Percentiles rank a stretch among this genome's conserved stretches.
phyloP scores from a whole-genome alignment of 1,140 invertebrate species.

The Orchestia grillus region DNA sequence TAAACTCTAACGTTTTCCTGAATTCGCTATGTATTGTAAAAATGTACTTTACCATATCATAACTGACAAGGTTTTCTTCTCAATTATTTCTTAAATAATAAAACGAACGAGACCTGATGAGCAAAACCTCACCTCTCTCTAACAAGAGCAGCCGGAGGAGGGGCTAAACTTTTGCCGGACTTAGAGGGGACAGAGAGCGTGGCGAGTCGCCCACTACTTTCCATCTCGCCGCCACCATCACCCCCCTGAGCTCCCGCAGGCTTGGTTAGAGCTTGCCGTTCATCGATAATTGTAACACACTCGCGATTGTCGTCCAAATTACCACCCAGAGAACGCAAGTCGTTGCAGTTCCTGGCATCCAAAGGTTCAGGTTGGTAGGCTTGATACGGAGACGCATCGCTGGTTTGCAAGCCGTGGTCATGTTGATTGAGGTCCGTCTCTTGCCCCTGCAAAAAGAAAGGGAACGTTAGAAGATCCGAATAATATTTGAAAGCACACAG shows the following conservation, averaged over 20 bases:
- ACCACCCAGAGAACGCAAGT: background rate
- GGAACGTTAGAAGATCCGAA: background rate
- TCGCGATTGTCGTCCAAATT: background rate
- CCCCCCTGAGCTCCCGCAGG: background rate
- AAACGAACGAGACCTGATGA: background rate
- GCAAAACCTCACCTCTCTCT: background rate
- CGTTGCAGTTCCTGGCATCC: background rate
- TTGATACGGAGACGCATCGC: background rate
- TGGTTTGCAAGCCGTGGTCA: background rate
- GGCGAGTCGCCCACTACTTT: background rate
- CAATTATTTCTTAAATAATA: background rate
- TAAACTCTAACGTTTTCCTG: background rate
- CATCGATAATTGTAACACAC: slow-evolving; percentile 17
- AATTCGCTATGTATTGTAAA: background rate
- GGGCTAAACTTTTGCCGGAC: background rate
- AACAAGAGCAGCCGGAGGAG: slow-evolving; percentile 27
- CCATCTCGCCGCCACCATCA: background rate
- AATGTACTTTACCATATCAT: background rate
- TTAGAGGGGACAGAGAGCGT: background rate
- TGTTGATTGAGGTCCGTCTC: background rate
- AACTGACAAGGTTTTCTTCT: background rate
- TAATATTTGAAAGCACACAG: background rate
- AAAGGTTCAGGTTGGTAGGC: background rate
- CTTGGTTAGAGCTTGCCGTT: background rate
- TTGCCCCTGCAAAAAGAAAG: background rate